Conservation (phyloP, 2,797 vertebrate genomes). For the Pangasius macronema region DNA sequence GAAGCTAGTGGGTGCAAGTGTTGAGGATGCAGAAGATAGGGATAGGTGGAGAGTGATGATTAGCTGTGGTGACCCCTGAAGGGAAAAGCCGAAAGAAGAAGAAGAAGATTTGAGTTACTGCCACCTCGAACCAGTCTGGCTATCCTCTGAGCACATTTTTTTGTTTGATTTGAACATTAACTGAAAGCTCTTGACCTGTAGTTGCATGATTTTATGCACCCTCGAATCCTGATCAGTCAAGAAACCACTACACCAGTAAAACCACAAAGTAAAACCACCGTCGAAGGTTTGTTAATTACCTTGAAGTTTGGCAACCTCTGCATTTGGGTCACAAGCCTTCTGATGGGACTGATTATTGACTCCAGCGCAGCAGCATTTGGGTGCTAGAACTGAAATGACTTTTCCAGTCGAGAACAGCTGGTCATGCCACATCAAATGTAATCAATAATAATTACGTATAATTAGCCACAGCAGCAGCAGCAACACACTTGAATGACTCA, state of each 20-base stretch:
- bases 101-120: no score
- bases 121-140: not conserved
- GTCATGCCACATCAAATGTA: conserved; percentile 1
- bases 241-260: no score
- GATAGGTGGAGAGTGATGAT: no score
- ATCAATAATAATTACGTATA: conserved; percentile 17
- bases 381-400: not conserved
- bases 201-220: not conserved
- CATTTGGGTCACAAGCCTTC: not conserved
- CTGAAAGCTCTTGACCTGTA: not conserved
- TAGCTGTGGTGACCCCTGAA: no score
- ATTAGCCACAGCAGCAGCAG: conserved; percentile 6
- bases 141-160: not conserved
- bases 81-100: no score
- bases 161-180: not conserved
- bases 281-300: no score
- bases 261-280: no score
- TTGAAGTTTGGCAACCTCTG: not conserved
- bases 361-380: not conserved
- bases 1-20: no score
- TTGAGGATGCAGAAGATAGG: no score
- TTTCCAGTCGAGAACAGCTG: conserved; percentile 23
- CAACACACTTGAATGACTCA: conserved; percentile 1
- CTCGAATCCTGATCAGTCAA: no score
- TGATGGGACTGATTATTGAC: conserved; percentile 5